These are phyloP conservation scores for Tortricodes alternella DNA, from an alignment of 2,888 invertebrate genomes.

Conservation along the genomic window DNA sequence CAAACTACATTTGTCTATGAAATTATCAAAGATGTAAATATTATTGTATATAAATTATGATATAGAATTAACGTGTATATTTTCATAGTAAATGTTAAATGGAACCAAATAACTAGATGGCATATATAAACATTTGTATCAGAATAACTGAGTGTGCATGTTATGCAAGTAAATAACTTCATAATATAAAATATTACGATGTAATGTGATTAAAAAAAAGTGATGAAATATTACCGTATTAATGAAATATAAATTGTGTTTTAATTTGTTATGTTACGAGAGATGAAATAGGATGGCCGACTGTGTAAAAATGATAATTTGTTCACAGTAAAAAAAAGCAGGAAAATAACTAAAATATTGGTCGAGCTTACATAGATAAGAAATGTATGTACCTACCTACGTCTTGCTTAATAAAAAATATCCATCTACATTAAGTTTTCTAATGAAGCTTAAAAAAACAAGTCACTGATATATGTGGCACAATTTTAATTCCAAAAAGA, in stretches of 20 bases:
- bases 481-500: neutral
- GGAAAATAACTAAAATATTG: slow-evolving; percentile 35
- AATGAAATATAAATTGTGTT: slow-evolving; percentile 6
- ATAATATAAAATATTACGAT: slow-evolving; percentile 31
- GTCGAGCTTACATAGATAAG: slow-evolving; percentile 60
- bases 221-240: slow-evolving; percentile 33
- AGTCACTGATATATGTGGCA: slow-evolving; percentile 1
- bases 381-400: slow-evolving; percentile 38
- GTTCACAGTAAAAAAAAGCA: slow-evolving; percentile 24
- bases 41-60: slow-evolving; percentile 60
- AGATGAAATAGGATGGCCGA: slow-evolving; percentile 18
- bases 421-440: slow-evolving; percentile 29
- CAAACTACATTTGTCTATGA: slow-evolving; percentile 37
- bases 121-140: slow-evolving; percentile 33
- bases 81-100: slow-evolving; percentile 80
- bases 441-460: slow-evolving; percentile 3
- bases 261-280: slow-evolving; percentile 17
- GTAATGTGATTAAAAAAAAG: slow-evolving; percentile 40
- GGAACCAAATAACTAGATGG: slow-evolving; percentile 76
- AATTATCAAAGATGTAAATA: slow-evolving; percentile 62
- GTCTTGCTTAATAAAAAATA: slow-evolving; percentile 42
- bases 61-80: slow-evolving; percentile 75
- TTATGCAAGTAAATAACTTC: slow-evolving; percentile 36
- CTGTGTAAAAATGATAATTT: slow-evolving; percentile 14
- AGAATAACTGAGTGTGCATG: slow-evolving; percentile 31